Conservation (phyloP, 2,113 vertebrate genomes). For the Clupea harengus region DNA sequence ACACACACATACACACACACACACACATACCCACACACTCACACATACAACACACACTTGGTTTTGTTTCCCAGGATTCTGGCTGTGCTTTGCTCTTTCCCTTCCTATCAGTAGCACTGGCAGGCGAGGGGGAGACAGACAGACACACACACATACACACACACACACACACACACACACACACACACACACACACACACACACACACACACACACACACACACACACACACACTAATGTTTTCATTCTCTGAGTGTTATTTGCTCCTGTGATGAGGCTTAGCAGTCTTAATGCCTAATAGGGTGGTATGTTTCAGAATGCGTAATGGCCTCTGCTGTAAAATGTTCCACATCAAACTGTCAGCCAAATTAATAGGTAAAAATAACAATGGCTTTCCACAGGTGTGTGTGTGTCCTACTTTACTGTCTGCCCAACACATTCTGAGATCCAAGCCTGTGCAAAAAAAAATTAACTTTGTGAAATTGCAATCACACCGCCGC, state of each 20-base stretch:
- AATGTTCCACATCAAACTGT: constrained; percentile 6
- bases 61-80: background rate
- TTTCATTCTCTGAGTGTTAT: background rate
- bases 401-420: constrained; percentile 63
- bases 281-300: background rate
- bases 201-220: too few species aligned
- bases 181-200: too few species aligned
- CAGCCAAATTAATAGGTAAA: constrained; percentile 16
- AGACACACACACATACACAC: background rate
- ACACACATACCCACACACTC: too few species aligned
- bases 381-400: constrained; percentile 33
- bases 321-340: background rate
- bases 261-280: background rate
- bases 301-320: background rate
- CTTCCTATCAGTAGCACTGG: background rate
- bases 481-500: constrained; percentile 54
- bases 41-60: background rate
- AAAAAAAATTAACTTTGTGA: constrained; percentile 51
- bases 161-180: too few species aligned
- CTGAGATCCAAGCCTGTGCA: constrained; percentile 17
- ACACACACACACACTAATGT: too few species aligned
- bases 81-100: background rate
- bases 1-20: background rate
- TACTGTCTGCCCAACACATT: constrained; percentile 34
- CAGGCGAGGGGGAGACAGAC: background rate